Percentiles rank a stretch among this genome's conserved stretches.
These are phyloP conservation scores for Thaumetopoea pityocampa DNA, from an alignment of 1,140 invertebrate species.

Conservation along the genomic window DNA sequence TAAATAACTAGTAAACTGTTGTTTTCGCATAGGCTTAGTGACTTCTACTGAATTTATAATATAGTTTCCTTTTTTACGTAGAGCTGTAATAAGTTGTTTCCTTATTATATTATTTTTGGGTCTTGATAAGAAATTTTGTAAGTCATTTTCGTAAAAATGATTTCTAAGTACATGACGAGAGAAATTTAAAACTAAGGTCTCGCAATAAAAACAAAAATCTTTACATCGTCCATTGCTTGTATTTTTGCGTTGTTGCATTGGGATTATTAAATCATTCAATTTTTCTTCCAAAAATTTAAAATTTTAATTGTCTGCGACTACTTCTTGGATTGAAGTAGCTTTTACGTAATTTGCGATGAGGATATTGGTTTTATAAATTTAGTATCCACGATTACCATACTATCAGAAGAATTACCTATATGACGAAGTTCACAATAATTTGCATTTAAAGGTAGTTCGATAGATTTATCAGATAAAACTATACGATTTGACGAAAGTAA, in stretches of 20 bases:
- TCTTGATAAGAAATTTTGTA: slow-evolving; percentile 17
- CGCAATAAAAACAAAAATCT: slow-evolving; percentile 24
- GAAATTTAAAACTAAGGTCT: slow-evolving; percentile 25
- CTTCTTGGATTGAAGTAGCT: neutral
- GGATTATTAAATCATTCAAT: slow-evolving; percentile 3
- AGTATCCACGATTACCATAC: neutral
- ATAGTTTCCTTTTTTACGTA: slow-evolving; percentile 27
- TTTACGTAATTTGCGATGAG: neutral
- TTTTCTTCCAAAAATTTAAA: slow-evolving; percentile 5
- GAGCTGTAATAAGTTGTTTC: slow-evolving; percentile 18
- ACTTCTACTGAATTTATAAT: slow-evolving; percentile 17
- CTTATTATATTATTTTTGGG: slow-evolving; percentile 12
- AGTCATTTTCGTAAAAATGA: slow-evolving; percentile 23
- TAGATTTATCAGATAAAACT: neutral
- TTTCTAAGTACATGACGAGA: slow-evolving; percentile 20
- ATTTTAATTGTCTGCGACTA: too few relatives aligned
- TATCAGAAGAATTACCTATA: neutral
- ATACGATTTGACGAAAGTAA: neutral
- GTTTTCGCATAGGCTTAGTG: slow-evolving; percentile 21
- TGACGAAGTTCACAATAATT: neutral
- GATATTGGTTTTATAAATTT: neutral
- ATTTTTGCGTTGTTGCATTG: slow-evolving; percentile 7
- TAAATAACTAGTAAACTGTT: slow-evolving; percentile 21
- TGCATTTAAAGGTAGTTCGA: neutral
- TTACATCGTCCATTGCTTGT: slow-evolving; percentile 20